Percentiles rank a stretch among this genome's conserved stretches.
Evolutionary conservation across 2,888 invertebrate genomes (phyloP).

Genomic region (Entomobrya multifasciata): DNA sequence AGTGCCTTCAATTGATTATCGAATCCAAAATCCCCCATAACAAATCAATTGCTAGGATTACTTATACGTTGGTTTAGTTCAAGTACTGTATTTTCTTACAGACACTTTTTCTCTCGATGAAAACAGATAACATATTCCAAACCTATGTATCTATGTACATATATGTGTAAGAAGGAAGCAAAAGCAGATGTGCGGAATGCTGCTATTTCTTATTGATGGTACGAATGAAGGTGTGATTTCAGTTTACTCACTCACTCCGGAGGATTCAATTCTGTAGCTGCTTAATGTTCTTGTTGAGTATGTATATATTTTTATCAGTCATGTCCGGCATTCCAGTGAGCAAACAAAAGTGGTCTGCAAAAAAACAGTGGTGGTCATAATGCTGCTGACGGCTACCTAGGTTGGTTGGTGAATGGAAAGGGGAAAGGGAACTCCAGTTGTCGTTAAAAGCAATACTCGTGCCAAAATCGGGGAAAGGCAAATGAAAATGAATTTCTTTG

Average conservation of each 20-base stretch:
- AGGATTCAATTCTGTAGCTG: neutral
- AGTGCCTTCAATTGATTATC: too few relatives aligned
- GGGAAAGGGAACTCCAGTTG: too few relatives aligned
- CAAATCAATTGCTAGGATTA: neutral
- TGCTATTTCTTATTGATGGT: neutral
- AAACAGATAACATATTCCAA: too few relatives aligned
- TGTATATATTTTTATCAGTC: slow-evolving; percentile 28
- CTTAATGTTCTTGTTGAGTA: slow-evolving; percentile 3
- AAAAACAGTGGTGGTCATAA: neutral
- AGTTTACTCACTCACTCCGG: neutral
- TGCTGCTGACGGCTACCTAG: slow-evolving; percentile 18
- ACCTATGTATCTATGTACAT: too few relatives aligned
- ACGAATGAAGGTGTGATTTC: slow-evolving; percentile 26
- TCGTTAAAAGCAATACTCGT: slow-evolving; percentile 39
- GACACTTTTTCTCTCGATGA: too few relatives aligned
- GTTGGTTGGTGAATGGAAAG: neutral
- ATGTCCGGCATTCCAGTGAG: slow-evolving; percentile 42
- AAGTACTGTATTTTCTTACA: too few relatives aligned
- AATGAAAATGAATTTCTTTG: slow-evolving; percentile 43
- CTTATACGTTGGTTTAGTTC: too few relatives aligned
- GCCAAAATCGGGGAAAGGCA: slow-evolving; percentile 45
- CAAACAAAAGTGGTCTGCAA: slow-evolving; percentile 30
- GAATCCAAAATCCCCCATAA: too few relatives aligned
- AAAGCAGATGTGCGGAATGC: too few relatives aligned
- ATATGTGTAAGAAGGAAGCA: too few relatives aligned